Base-by-base conservation (phyloP, 2,888 invertebrate genomes). In the Pandemis corylana region DNA sequence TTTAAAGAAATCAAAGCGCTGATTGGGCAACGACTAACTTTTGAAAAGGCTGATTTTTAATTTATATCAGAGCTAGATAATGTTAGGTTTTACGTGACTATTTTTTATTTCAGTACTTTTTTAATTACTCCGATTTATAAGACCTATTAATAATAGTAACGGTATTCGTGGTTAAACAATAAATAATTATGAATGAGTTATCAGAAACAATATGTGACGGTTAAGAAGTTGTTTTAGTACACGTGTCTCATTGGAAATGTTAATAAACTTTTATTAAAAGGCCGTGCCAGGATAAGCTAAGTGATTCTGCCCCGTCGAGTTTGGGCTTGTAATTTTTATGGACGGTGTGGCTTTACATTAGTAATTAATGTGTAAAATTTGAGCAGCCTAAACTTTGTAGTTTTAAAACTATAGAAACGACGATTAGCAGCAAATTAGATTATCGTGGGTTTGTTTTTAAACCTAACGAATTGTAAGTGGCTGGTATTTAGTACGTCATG, bases 121-220 rank as follows among this genome's bases (percentile, higher is more conserved):
- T 59, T 28, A 59, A 59, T 10, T 10, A 28, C 2, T 28, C 9
- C 28, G 28, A 36, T 59, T 28, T 28, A 59, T 59, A 59, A 28
- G 12, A 59, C n/a, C n/a, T 5, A 10, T 59, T 59, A 10, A 13
- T 5, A 20, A 28, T 59, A 12, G 28, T 28, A 59, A 59, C 28
- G 28, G 59, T 28, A 59, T 59, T 59, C 59, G 59, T 59, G 59
- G 59, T 28, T 10, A 59, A 59, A 59, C 59, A 12, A 28, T 59
- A 59, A 59, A 59, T 12, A 20, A n/a, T 53, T n/a, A 6, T 53
- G 7, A n/a, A 15, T n/a, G 7, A 15, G 7, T 7, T 15, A 53
- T 53, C 53, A 15, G 7, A 53, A n/a, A 12, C 10, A 46, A 12
- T 46, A 46, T 12, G 12, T 12, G 13, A 51, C 7, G n/a, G 46